Base-by-base conservation (phyloP, 2,797 vertebrate genomes). In the Hylomyscus alleni region DNA sequence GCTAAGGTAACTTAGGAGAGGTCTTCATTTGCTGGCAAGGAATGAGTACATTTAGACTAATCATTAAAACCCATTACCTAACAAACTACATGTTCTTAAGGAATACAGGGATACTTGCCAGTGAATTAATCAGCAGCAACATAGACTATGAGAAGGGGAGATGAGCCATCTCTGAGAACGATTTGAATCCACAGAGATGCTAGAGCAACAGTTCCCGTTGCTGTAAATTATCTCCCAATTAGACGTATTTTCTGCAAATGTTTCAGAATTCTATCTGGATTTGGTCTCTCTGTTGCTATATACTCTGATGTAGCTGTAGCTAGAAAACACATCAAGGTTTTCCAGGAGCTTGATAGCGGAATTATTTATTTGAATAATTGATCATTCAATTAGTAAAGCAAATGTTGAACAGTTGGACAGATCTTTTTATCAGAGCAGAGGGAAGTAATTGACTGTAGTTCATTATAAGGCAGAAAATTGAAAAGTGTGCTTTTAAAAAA, bases 381-480 rank as follows among this genome's bases (percentile, higher is more conserved):
- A 98, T 98, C 97, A 96, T 98, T 98, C 98, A 98, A 98, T 98
- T 98, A 98, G 97, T 95, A 98, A 98, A 98, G 98, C 98, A 98
- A 98, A 98, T 98, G 98, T 97, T 98, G 97, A 98, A 96, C 97
- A 97, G 96, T 98, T 96, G 97, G 97, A 97, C 97, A 98, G 97
- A 95, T 97, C 94, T 98, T 97, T 97, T 95, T 98, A 96, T 93
- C 78, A 86, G 91, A 67, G 96, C 95, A 97, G 96, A 96, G 96
- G 81, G 81, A 97, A 98, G 98, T 98, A 98, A 98, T 98, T 98
- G 97, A 88, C 93, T 97, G 85, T 93, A 97, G 80, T 93, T 97
- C 89, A 44, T 98, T 97, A 97, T 96, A 97, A 97, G 94, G 60
- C 94, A 87, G 92, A 94, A 98, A 96, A 95, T 96, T 97, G 91